phyloP scores from a whole-genome alignment of 1,140 invertebrate genomes.

The Caenorhabditis remanei region DNA sequence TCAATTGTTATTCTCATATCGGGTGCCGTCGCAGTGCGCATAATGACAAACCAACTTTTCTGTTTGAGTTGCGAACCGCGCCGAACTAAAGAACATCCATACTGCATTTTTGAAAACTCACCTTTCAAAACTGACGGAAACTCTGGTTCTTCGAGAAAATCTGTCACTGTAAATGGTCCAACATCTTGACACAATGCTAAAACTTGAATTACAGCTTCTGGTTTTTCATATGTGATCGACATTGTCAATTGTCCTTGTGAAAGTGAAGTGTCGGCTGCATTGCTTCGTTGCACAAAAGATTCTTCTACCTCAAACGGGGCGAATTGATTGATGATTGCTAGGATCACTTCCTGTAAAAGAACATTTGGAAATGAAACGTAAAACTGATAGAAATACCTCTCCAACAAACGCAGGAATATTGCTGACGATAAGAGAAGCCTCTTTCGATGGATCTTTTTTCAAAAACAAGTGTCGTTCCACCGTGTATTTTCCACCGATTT shows the following conservation, averaged over 20 bases:
- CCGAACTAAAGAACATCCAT: too few relatives aligned
- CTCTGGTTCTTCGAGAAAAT: slow-evolving; percentile 31
- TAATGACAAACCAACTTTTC: too few relatives aligned
- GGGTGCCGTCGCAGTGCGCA: too few relatives aligned
- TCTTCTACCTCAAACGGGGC: slow-evolving; percentile 5
- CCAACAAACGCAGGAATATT: slow-evolving; percentile 65
- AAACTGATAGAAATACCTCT: slow-evolving; percentile 59
- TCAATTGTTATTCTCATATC: too few relatives aligned
- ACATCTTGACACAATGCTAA: slow-evolving; percentile 21
- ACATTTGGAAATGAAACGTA: not conserved
- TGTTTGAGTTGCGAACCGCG: too few relatives aligned
- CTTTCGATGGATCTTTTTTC: slow-evolving; percentile 59
- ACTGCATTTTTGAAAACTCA: not conserved
- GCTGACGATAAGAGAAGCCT: slow-evolving; percentile 44
- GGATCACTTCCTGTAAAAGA: slow-evolving; percentile 38
- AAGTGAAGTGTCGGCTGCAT: not conserved
- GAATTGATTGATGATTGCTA: slow-evolving; percentile 12
- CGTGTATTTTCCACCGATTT: slow-evolving; percentile 8
- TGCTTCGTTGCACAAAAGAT: slow-evolving; percentile 17
- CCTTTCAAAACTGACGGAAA: slow-evolving; percentile 46
- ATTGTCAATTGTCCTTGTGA: slow-evolving; percentile 59
- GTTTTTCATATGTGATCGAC: slow-evolving; percentile 47
- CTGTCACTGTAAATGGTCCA: slow-evolving; percentile 38
- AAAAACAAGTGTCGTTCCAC: slow-evolving; percentile 59
- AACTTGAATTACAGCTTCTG: slow-evolving; percentile 27